Percentiles rank a stretch among this genome's conserved stretches.
Conservation (phyloP, 2,888 invertebrate species). For the Zygothrica quintamaculata region DNA sequence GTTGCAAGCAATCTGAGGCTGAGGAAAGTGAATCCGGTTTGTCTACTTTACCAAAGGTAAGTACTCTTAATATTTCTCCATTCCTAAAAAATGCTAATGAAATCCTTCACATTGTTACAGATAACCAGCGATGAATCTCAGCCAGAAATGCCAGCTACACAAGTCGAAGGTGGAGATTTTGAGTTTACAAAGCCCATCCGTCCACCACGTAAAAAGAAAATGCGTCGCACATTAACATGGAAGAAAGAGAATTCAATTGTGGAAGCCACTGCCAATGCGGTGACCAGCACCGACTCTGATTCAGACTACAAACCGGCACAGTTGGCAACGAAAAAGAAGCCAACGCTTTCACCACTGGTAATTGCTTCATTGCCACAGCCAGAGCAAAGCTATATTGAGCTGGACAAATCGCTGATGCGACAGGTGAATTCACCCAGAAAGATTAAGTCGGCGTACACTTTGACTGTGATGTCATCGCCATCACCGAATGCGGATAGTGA, state of each 20-base stretch:
- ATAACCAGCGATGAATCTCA: slow-evolving; percentile 78
- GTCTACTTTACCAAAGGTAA: slow-evolving; percentile 77
- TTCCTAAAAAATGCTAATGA: neutral
- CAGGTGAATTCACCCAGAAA: slow-evolving; percentile 77
- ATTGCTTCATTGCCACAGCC: slow-evolving; percentile 6
- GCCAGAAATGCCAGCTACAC: slow-evolving; percentile 45
- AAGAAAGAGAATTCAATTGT: slow-evolving; percentile 78
- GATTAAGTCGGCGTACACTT: slow-evolving; percentile 79
- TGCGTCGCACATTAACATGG: slow-evolving; percentile 74
- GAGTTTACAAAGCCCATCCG: slow-evolving; percentile 73
- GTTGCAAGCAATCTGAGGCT: slow-evolving; percentile 69
- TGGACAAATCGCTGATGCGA: slow-evolving; percentile 69
- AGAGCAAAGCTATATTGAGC: slow-evolving; percentile 61
- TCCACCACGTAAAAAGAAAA: slow-evolving; percentile 79
- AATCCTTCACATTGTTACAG: slow-evolving; percentile 30
- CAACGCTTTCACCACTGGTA: neutral
- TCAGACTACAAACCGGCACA: slow-evolving; percentile 61
- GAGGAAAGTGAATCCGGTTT: slow-evolving; percentile 79
- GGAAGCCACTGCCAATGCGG: slow-evolving; percentile 65
- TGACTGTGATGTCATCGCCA: slow-evolving; percentile 79
- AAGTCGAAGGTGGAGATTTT: slow-evolving; percentile 39
- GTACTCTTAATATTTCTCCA: slow-evolving; percentile 9
- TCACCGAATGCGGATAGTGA: slow-evolving; percentile 76
- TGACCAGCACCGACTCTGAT: slow-evolving; percentile 81
- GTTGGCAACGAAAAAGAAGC: slow-evolving; percentile 53